These are phyloP conservation scores for Bovichtus diacanthus DNA, from an alignment of 2,797 vertebrate species.

Conservation along the genomic window DNA sequence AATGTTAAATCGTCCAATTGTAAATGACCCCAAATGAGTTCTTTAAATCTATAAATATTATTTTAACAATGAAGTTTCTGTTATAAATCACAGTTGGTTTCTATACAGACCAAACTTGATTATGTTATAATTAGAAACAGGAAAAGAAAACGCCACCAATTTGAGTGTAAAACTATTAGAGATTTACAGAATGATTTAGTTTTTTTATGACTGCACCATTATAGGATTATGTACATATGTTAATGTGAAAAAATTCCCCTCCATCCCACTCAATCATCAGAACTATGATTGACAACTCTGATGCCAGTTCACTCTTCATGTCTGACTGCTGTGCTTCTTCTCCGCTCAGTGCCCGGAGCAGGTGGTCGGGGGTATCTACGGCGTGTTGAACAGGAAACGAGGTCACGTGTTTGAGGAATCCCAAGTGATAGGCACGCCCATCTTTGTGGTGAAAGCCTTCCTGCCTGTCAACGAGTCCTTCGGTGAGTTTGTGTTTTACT, in stretches of 20 bases:
- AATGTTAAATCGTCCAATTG: neutral
- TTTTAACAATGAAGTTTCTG: neutral
- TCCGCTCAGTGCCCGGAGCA: constrained; percentile 89
- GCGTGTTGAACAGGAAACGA: constrained; percentile 94
- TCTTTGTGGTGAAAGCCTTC: constrained; percentile 95
- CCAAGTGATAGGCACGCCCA: constrained; percentile 93
- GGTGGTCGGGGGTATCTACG: constrained; percentile 94
- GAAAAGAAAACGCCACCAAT: neutral
- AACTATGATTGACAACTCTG: neutral
- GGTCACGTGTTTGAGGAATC: constrained; percentile 95
- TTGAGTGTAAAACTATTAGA: neutral
- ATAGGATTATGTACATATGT: neutral
- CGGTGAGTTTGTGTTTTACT: constrained; percentile 82
- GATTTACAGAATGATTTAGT: neutral
- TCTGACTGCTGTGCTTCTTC: constrained; percentile 6
- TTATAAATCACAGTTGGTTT: neutral
- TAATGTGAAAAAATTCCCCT: neutral
- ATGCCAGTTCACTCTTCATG: neutral
- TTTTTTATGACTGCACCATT: neutral
- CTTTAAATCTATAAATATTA: neutral
- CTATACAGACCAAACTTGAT: neutral
- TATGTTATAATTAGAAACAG: neutral
- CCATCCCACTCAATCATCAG: neutral
- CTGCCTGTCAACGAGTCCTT: constrained; percentile 97
- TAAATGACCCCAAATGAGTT: neutral